Evolutionary conservation across 2,888 invertebrate genomes (phyloP).

Genomic region (Calameuta idolon): DNA sequence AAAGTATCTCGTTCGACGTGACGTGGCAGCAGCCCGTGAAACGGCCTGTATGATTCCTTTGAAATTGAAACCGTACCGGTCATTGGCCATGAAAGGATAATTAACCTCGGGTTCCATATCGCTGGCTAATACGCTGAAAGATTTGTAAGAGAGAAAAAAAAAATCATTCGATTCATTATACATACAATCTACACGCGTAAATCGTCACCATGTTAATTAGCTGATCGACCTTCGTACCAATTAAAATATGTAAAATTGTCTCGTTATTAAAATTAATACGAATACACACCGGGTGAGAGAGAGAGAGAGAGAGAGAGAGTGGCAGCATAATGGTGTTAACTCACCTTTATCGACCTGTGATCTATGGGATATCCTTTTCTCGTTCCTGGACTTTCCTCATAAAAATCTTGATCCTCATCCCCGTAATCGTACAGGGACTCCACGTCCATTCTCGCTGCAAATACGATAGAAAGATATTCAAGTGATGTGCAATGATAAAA

Average conservation of each 20-base stretch:
- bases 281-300: not conserved
- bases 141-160: not conserved
- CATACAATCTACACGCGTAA: not conserved
- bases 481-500: not conserved
- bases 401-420: slow-evolving; percentile 79
- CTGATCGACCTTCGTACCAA: not conserved
- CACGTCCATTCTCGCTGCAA: slow-evolving; percentile 64
- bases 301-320: slow-evolving; percentile 1
- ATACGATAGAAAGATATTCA: slow-evolving; percentile 7
- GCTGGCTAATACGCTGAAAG: not conserved
- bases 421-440: slow-evolving; percentile 73
- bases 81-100: not conserved
- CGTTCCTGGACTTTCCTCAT: slow-evolving; percentile 72
- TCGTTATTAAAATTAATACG: not conserved
- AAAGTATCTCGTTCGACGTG: not conserved
- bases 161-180: not conserved
- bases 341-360: slow-evolving; percentile 62
- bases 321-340: slow-evolving; percentile 17
- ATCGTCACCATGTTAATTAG: not conserved
- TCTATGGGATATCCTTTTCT: slow-evolving; percentile 62
- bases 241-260: not conserved
- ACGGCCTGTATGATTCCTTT: too few species aligned
- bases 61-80: not conserved
- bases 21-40: not conserved
- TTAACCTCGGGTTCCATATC: not conserved